Evolutionary conservation across 92 coral and sea anemone genomes (phyloP).

Genomic region (Epizoanthus rinbou): DNA sequence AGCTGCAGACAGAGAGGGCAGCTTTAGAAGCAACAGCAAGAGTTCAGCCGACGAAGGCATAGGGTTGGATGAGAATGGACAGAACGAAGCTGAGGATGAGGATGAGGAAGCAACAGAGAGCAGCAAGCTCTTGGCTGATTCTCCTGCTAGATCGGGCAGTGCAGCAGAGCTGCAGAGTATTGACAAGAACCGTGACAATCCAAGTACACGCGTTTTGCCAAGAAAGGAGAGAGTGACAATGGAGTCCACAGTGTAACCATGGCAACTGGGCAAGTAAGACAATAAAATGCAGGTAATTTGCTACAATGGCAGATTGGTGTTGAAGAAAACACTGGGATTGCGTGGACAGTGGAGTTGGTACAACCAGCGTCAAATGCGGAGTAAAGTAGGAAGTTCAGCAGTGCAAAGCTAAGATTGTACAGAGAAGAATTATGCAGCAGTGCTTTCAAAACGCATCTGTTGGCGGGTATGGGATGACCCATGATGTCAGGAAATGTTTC

Average conservation of each 20-base stretch:
- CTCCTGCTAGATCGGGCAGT: not conserved
- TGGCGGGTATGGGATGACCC: no score
- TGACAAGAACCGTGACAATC: not conserved
- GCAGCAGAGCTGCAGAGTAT: not conserved
- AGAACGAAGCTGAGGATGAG: constrained; percentile 12
- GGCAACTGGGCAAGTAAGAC: no score
- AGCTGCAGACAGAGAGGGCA: constrained; percentile 28
- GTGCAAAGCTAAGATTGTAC: no score
- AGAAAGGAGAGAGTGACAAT: not conserved
- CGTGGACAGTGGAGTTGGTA: no score
- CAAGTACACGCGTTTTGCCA: constrained; percentile 3
- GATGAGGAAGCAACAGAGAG: constrained; percentile 14
- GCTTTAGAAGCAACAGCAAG: constrained; percentile 10
- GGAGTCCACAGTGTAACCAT: constrained; percentile 6
- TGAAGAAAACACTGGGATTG: no score
- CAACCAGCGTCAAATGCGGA: no score
- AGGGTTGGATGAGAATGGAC: constrained; percentile 37
- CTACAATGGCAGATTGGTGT: no score
- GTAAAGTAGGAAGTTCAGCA: no score
- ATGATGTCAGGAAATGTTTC: no score
- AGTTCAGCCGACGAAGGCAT: constrained; percentile 43
- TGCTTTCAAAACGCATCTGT: no score
- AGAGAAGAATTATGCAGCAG: no score
- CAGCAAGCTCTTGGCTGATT: constrained; percentile 4
- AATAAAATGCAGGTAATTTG: no score